Base-by-base conservation (phyloP, 2,797 vertebrate genomes). In the Pseudomugil tenellus region DNA sequence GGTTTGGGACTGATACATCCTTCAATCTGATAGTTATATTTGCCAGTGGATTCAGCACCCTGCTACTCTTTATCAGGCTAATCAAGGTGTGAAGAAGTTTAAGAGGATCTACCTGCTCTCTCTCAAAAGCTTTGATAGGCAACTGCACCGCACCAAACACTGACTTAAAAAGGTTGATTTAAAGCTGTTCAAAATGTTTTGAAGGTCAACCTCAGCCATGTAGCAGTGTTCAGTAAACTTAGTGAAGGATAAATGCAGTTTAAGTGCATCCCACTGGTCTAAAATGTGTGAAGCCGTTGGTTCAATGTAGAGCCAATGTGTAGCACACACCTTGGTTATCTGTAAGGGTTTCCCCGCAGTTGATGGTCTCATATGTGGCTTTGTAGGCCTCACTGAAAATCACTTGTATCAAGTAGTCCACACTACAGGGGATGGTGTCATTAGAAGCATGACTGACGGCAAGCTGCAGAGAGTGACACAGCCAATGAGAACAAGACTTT, bases 381-480 rank as follows among this genome's bases (percentile, higher is more conserved):
- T 69, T 71, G 58, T 79, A 60, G 58, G 72, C 60, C 60, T 77
- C 59, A 48, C 43, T 86, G 56, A 0, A 82, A 23, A 70, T 87
- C 10, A 80, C 73, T 6, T 11, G 3, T 61, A 32, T 9, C 32
- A 34, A 6, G 53, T 72, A 72, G 14, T 84, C 62, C 10, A 79
- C 57, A 72, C 57, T 80, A 32, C 5, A 7, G 3, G 79, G 32
- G 4, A 34, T 34, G 32, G 32, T 34, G 32, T 34, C 32, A 34
- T 34, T 34, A 1, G 32, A 34, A 6, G 32, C 32, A 34, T 8
- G 7, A 34, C 25, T 74, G 4, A 67, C 48, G 34, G 71, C 4
- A 34, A 34, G 32, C 32, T 3, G 72, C 25, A 78, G 54, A 67
- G 46, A 76, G 37, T 69, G 63, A 14, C 77, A 75, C 7, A 83